Percentiles rank a stretch among this genome's conserved stretches.
Evolutionary conservation across 1,140 invertebrate species (phyloP).

Genomic region (Scaptodrosophila lebanonensis): DNA sequence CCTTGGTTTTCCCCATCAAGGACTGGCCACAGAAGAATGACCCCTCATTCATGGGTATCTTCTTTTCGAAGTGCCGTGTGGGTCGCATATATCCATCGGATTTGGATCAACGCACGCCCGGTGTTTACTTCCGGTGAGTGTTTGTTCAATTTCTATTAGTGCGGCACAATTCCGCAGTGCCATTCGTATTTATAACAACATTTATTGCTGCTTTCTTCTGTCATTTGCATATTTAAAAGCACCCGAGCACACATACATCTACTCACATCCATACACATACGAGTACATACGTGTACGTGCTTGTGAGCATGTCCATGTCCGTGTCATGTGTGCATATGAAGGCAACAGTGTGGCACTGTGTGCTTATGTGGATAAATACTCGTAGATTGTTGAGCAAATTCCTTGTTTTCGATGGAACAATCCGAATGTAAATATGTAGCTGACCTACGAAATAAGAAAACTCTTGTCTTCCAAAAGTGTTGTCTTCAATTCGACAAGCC

Average conservation of each 20-base stretch:
- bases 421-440: no score
- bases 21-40: conserved; percentile 92
- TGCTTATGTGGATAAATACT: no score
- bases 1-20: conserved; percentile 88
- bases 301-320: no score
- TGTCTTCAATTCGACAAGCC: no score
- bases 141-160: conserved; percentile 2
- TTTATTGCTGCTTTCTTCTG: conserved; percentile 45
- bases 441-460: no score
- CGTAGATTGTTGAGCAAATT: no score
- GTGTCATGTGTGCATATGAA: no score
- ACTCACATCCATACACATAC: conserved; percentile 12
- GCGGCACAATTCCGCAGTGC: neutral
- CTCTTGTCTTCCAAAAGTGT: no score
- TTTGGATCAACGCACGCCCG: conserved; percentile 83
- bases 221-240: conserved; percentile 54
- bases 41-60: conserved; percentile 95
- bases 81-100: conserved; percentile 81
- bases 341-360: no score
- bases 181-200: conserved; percentile 35
- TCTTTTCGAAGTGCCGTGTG: conserved; percentile 91
- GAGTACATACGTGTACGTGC: no score
- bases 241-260: conserved; percentile 8
- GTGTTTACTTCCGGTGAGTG: conserved; percentile 85
- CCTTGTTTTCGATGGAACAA: no score